Percentiles rank a stretch among this genome's conserved stretches.
These are phyloP conservation scores for Philypnodon macrostomus DNA, from an alignment of 2,797 vertebrate species.

Conservation along the genomic window DNA sequence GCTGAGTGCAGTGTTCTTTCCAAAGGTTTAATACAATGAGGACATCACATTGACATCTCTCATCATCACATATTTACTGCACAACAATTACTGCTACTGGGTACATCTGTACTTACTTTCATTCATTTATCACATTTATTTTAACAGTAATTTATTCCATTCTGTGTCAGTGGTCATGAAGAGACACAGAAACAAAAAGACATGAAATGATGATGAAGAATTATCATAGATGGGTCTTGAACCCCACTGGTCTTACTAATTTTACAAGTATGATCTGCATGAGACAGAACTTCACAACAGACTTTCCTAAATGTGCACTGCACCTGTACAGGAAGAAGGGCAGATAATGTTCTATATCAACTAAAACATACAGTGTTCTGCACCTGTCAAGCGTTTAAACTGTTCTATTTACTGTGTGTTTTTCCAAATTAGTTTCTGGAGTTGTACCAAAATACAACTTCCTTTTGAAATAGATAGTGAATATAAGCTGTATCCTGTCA, in stretches of 20 bases:
- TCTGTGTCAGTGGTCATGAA: too few relatives aligned
- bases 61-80: constrained; percentile 7
- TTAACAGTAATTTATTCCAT: too few relatives aligned
- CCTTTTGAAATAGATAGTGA: constrained; percentile 13
- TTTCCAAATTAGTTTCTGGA: constrained; percentile 11
- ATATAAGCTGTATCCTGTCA: background rate
- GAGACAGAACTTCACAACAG: background rate
- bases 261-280: background rate
- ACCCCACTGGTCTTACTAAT: too few relatives aligned
- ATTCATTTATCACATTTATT: too few relatives aligned
- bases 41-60: too few relatives aligned
- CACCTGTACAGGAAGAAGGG: constrained; percentile 37
- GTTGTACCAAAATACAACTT: constrained; percentile 10
- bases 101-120: too few relatives aligned
- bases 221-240: too few relatives aligned
- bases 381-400: constrained; percentile 2
- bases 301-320: constrained; percentile 1
- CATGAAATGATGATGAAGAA: too few relatives aligned
- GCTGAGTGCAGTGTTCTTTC: constrained; percentile 28
- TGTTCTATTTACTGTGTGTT: background rate
- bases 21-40: constrained; percentile 33
- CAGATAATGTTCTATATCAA: constrained; percentile 13
- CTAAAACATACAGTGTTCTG: background rate
- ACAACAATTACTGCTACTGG: background rate
- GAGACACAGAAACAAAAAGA: too few relatives aligned